phyloP scores from a whole-genome alignment of 1,140 invertebrate species.

The Monochamus saltuarius region DNA sequence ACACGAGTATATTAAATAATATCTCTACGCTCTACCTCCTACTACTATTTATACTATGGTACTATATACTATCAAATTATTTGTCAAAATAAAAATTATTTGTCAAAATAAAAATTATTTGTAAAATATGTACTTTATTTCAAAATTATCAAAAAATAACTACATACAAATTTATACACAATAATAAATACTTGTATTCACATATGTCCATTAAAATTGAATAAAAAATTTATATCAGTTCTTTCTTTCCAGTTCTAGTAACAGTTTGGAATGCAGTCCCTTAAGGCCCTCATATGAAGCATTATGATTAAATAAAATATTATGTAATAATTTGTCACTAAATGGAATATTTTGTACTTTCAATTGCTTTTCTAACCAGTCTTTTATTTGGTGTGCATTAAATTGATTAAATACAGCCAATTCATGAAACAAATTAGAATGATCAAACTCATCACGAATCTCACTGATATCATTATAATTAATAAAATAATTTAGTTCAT shows the following conservation, averaged over 20 bases:
- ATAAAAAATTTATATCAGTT: conserved; percentile 1
- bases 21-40: too few relatives aligned
- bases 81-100: too few relatives aligned
- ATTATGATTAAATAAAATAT: conserved; percentile 17
- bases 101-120: neutral
- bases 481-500: conserved; percentile 10
- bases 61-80: too few relatives aligned
- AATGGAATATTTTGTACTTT: neutral
- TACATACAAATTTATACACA: neutral
- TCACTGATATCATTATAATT: conserved; percentile 14
- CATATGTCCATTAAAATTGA: neutral
- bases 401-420: conserved; percentile 18
- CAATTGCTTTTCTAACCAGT: conserved; percentile 14
- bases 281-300: conserved; percentile 9
- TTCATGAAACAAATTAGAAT: conserved; percentile 15
- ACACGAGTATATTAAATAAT: too few relatives aligned
- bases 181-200: neutral
- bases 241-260: conserved; percentile 15
- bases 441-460: conserved; percentile 7
- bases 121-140: neutral
- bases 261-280: conserved; percentile 17
- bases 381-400: conserved; percentile 5
- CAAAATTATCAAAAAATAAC: neutral
- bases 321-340: conserved; percentile 3
- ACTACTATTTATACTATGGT: too few relatives aligned